These are phyloP conservation scores for Caretta caretta DNA, from an alignment of 2,113 vertebrate species.

Conservation along the genomic window DNA sequence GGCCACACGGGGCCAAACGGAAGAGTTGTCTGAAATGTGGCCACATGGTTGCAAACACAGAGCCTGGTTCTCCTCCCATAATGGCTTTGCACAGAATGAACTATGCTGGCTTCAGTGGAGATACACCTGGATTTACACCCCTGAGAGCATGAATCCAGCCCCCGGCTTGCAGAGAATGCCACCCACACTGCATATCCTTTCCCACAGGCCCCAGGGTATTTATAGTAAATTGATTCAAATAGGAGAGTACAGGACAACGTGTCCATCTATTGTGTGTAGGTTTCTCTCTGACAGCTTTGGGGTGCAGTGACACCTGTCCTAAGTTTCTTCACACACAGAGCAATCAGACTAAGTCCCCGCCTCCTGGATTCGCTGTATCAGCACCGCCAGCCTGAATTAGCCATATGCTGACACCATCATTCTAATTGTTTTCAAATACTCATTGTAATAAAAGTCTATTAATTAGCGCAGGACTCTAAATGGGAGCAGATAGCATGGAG, in stretches of 20 bases:
- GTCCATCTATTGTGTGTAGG: accelerated
- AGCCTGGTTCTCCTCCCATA: neutral
- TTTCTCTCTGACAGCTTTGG: neutral
- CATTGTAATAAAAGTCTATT: slow-evolving; percentile 58
- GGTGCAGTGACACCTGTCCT: neutral
- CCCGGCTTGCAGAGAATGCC: neutral
- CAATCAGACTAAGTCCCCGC: neutral
- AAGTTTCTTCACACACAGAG: neutral
- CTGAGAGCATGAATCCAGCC: neutral
- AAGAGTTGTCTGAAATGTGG: neutral
- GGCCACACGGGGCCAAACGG: neutral
- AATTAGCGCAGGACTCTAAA: slow-evolving; percentile 64
- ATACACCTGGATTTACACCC: neutral
- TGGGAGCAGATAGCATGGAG: slow-evolving; percentile 40
- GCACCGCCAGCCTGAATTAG: slow-evolving; percentile 41
- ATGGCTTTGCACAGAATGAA: neutral
- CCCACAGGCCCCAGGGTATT: neutral
- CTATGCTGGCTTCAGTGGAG: neutral
- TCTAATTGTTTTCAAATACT: slow-evolving; percentile 77
- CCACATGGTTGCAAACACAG: neutral
- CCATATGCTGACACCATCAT: slow-evolving; percentile 60
- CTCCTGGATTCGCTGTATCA: slow-evolving; percentile 34
- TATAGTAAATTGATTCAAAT: neutral
- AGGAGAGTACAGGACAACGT: neutral
- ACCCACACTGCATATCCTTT: neutral